These are phyloP conservation scores for Cinclus cinclus DNA, from an alignment of 2,113 vertebrate genomes.

Conservation along the genomic window DNA sequence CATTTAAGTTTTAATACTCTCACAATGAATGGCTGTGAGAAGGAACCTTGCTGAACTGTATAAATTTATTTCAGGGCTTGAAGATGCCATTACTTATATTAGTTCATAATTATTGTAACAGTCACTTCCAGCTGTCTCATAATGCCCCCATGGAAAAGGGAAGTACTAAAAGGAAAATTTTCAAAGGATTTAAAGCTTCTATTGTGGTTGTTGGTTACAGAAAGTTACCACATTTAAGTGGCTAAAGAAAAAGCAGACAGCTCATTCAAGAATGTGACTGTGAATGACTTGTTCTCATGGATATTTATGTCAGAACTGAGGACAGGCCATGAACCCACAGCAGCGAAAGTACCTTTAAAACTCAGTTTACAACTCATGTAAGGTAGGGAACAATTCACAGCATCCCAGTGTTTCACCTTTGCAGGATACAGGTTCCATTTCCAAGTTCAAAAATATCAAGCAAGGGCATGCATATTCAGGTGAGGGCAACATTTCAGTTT, in stretches of 20 bases:
- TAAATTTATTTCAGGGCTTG: constrained; percentile 22
- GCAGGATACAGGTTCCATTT: not conserved
- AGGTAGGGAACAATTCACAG: not conserved
- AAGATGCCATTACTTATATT: constrained; percentile 39
- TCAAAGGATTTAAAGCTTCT: not conserved
- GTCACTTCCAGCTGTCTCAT: not conserved
- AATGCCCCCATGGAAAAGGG: not conserved
- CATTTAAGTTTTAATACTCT: constrained; percentile 45
- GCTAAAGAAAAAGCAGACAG: not conserved
- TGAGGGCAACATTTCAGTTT: not conserved
- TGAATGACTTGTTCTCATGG: not conserved
- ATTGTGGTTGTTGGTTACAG: not conserved
- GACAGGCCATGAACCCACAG: not conserved
- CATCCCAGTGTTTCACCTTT: not conserved
- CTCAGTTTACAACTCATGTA: not conserved
- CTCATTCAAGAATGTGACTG: not conserved
- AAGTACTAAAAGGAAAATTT: constrained; percentile 16
- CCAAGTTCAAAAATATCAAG: not conserved
- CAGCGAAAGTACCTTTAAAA: not conserved
- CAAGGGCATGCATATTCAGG: not conserved
- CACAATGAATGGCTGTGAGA: not conserved
- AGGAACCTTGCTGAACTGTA: constrained; percentile 6
- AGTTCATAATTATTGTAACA: constrained; percentile 17
- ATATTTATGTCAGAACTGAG: not conserved
- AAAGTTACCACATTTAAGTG: not conserved